Conservation (phyloP, 2,113 vertebrate species). For the Anas platyrhynchos region DNA sequence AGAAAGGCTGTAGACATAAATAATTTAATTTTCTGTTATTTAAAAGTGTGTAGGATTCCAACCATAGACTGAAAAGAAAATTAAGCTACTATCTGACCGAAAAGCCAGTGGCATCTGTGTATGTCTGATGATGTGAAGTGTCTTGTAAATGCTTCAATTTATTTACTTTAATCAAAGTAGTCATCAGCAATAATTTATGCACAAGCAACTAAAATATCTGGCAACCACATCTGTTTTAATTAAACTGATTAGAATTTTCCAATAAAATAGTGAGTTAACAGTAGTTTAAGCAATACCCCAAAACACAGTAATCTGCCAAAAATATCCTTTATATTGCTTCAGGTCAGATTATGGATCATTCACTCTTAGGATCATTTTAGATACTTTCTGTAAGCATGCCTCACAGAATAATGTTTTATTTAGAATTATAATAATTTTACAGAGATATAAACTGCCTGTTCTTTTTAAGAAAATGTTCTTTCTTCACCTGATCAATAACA, state of each 20-base stretch:
- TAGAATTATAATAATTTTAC: neutral
- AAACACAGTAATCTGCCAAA: neutral
- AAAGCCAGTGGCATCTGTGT: neutral
- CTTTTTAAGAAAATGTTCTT: neutral
- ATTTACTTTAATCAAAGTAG: neutral
- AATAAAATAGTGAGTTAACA: neutral
- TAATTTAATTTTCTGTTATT: neutral
- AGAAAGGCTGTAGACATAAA: neutral
- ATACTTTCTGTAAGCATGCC: neutral
- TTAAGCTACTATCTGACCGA: neutral
- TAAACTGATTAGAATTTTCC: neutral
- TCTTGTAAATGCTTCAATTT: neutral
- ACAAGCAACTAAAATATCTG: neutral
- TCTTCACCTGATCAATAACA: neutral
- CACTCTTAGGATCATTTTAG: neutral
- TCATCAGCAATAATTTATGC: neutral
- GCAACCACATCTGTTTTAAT: slow-evolving; percentile 3
- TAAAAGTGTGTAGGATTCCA: neutral
- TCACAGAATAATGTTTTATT: neutral
- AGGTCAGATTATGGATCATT: neutral
- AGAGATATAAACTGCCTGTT: neutral
- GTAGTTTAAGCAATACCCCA: neutral
- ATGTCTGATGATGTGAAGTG: neutral
- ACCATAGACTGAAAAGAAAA: neutral
- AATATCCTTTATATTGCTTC: neutral